Evolutionary conservation across 2,888 invertebrate genomes (phyloP).

Genomic region (Epiblema foenella): DNA sequence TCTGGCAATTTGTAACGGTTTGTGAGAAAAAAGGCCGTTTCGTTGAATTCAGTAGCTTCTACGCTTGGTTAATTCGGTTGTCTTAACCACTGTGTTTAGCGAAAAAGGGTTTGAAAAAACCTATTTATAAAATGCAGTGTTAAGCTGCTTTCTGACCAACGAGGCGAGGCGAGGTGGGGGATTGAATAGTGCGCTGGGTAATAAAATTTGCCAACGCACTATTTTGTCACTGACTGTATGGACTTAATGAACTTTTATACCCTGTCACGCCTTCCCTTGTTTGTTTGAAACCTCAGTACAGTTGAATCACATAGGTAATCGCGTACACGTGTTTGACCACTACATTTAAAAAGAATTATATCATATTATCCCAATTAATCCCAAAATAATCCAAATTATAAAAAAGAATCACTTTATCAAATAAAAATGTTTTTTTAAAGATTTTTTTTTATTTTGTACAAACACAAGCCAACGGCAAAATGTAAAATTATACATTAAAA

Average conservation of each 20-base stretch:
- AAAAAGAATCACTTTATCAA: too few species aligned
- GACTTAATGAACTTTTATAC: too few species aligned
- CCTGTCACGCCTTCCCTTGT: not conserved
- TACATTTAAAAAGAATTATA: too few species aligned
- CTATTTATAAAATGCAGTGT: not conserved
- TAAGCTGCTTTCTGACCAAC: not conserved
- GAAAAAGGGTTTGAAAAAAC: slow-evolving; percentile 25
- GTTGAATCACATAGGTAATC: too few species aligned
- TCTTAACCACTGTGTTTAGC: slow-evolving; percentile 54
- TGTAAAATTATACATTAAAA: not conserved
- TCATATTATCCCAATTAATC: too few species aligned
- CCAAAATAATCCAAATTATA: too few species aligned
- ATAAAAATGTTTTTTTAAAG: too few species aligned
- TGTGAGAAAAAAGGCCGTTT: slow-evolving; percentile 68
- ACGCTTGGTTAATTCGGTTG: slow-evolving; percentile 66
- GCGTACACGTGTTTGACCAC: too few species aligned
- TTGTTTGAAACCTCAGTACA: too few species aligned
- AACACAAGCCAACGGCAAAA: too few species aligned
- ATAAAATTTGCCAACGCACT: not conserved
- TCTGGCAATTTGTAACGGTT: slow-evolving; percentile 79
- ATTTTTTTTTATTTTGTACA: too few species aligned
- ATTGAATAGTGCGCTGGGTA: not conserved
- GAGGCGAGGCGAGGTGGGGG: not conserved
- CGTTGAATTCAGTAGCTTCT: slow-evolving; percentile 79
- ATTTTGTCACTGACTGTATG: not conserved